Conservation (phyloP, 2,113 vertebrate species). For the Lophura nycthemera region DNA sequence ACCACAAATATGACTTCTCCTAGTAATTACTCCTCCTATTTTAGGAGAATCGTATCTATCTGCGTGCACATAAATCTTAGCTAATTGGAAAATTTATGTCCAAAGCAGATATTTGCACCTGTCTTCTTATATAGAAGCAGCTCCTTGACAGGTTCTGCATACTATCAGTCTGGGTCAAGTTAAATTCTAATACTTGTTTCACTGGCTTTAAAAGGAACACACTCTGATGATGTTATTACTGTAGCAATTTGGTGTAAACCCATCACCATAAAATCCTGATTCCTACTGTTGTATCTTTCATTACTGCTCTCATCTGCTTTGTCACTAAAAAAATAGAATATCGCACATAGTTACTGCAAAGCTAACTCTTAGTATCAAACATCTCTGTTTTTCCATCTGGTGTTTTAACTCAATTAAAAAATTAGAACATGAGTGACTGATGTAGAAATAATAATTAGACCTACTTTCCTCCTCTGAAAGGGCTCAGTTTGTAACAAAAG, state of each 20-base stretch:
- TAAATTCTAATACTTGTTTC: not conserved
- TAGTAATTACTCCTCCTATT: not conserved
- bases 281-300: not conserved
- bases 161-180: not conserved
- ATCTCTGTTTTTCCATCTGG: slow-evolving; percentile 45
- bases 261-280: not conserved
- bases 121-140: not conserved
- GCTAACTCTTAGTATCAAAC: slow-evolving; percentile 18
- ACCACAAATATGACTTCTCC: not conserved
- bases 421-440: slow-evolving; percentile 39
- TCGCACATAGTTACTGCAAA: slow-evolving; percentile 18
- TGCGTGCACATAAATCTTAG: not conserved
- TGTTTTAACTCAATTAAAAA: slow-evolving; percentile 62
- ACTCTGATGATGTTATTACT: not conserved
- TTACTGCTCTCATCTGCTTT: slow-evolving; percentile 12
- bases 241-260: not conserved
- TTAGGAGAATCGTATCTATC: not conserved
- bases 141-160: not conserved
- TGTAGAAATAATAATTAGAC: slow-evolving; percentile 23
- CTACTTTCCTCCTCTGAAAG: slow-evolving; percentile 12
- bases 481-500: not conserved
- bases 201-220: not conserved
- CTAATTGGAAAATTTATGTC: not conserved
- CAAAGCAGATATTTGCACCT: not conserved
- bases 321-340: not conserved